phyloP scores from a whole-genome alignment of 2,888 invertebrate genomes.

The Hemistola chrysoprasaria region DNA sequence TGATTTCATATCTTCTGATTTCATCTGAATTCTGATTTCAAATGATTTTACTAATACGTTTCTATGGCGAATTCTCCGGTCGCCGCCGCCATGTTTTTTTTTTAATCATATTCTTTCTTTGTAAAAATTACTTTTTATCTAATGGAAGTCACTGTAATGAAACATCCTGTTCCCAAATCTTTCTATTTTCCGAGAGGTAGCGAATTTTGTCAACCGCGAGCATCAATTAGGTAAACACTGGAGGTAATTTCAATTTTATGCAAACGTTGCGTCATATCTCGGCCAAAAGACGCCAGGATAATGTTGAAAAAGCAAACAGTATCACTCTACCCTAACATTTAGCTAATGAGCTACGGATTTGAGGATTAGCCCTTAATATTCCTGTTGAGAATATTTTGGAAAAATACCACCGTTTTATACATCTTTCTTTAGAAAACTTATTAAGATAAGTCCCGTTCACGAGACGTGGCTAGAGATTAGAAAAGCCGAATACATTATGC shows the following conservation, averaged over 20 bases:
- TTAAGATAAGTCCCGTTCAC: conserved; percentile 20
- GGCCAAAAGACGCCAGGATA: conserved; percentile 9
- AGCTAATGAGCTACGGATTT: conserved; percentile 26
- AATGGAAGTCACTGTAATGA: too few species aligned
- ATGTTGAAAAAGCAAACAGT: conserved; percentile 17
- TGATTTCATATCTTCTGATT: too few species aligned
- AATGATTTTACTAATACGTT: too few species aligned
- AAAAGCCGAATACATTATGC: conserved; percentile 9
- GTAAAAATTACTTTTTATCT: too few species aligned
- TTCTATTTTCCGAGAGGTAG: conserved; percentile 1
- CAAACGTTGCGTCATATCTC: conserved; percentile 11
- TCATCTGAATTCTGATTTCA: too few species aligned
- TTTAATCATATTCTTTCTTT: too few species aligned
- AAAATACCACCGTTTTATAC: conserved; percentile 18
- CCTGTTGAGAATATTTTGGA: conserved; percentile 15
- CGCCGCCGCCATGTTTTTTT: too few species aligned
- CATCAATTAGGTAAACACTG: conserved; percentile 8
- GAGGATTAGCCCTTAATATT: conserved; percentile 27
- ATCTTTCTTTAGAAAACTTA: conserved; percentile 18
- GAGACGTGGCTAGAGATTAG: conserved; percentile 12
- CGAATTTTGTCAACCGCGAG: not conserved
- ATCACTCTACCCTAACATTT: conserved; percentile 24
- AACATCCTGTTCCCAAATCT: not conserved
- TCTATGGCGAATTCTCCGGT: too few species aligned
- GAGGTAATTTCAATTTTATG: conserved; percentile 11